Evolutionary conservation across 2,888 invertebrate genomes (phyloP).

Genomic region (Stenchaetothrips biformis): DNA sequence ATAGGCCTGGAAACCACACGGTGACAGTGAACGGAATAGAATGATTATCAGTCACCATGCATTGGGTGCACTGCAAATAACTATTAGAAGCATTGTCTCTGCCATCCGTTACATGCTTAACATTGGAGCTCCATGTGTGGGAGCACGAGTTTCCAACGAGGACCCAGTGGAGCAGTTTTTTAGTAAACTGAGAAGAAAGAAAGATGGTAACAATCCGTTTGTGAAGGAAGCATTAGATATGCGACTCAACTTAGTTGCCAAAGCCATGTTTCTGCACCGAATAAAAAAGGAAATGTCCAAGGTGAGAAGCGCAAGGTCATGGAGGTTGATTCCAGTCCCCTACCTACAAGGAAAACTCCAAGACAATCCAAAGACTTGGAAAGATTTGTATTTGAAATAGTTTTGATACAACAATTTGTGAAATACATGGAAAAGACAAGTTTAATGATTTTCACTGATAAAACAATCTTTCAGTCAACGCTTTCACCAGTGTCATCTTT

Average conservation of each 20-base stretch:
- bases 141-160: neutral
- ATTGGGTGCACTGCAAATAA: neutral
- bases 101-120: neutral
- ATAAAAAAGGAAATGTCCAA: neutral
- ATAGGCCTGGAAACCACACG: neutral
- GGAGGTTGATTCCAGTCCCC: neutral
- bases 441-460: neutral
- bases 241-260: neutral
- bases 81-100: neutral
- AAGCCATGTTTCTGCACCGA: neutral
- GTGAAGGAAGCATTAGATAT: neutral
- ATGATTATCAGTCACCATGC: neutral
- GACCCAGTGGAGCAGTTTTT: neutral
- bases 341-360: neutral
- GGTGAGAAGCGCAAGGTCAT: neutral
- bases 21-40: neutral
- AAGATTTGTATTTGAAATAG: neutral
- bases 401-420: too few species aligned
- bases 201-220: neutral
- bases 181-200: neutral
- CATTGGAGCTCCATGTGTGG: neutral
- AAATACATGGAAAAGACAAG: neutral
- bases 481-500: neutral
- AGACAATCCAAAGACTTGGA: neutral
- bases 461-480: neutral